These are phyloP conservation scores for Oryzias dopingdopingensis DNA, from an alignment of 2,797 vertebrate species.

Conservation along the genomic window DNA sequence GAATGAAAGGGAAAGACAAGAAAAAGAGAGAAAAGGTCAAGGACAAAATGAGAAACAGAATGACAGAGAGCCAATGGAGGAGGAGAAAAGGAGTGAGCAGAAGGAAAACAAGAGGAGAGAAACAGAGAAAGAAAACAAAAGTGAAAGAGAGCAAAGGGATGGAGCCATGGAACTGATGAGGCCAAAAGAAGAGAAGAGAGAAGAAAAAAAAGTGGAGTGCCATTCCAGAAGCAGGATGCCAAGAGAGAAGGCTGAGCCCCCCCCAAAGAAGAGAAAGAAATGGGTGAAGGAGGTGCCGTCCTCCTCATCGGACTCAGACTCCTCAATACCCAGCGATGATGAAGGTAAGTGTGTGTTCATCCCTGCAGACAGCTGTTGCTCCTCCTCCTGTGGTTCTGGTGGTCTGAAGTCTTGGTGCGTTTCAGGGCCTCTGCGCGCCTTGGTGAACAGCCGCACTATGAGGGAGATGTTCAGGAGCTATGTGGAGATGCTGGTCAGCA, in stretches of 20 bases:
- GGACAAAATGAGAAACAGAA: not conserved
- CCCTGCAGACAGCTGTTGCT: too few species aligned
- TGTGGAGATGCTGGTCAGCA: conserved; percentile 92
- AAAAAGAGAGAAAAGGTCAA: conserved; percentile 4
- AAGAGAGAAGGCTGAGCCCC: conserved; percentile 72
- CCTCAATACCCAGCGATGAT: conserved; percentile 81
- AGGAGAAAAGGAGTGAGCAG: conserved; percentile 6
- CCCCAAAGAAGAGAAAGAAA: conserved; percentile 85
- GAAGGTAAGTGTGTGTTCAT: conserved; percentile 63
- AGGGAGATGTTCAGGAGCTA: conserved; percentile 92
- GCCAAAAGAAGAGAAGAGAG: conserved; percentile 45
- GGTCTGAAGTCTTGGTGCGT: not conserved
- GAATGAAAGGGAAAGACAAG: conserved; percentile 9
- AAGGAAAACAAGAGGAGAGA: not conserved
- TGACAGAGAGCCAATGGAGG: conserved; percentile 13
- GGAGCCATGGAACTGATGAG: conserved; percentile 15
- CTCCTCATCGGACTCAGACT: conserved; percentile 83
- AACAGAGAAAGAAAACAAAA: conserved; percentile 6
- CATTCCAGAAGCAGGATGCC: conserved; percentile 55
- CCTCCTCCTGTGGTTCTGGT: too few species aligned
- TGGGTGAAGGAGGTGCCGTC: conserved; percentile 85
- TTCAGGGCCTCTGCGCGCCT: conserved; percentile 56
- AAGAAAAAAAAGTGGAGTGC: conserved; percentile 47
- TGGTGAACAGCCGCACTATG: conserved; percentile 84
- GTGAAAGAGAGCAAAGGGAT: conserved; percentile 49